Evolutionary conservation across 2,797 vertebrate genomes (phyloP), one percentile per base, ranked within the genome.

Genomic region (Eulemur coronatus): DNA sequence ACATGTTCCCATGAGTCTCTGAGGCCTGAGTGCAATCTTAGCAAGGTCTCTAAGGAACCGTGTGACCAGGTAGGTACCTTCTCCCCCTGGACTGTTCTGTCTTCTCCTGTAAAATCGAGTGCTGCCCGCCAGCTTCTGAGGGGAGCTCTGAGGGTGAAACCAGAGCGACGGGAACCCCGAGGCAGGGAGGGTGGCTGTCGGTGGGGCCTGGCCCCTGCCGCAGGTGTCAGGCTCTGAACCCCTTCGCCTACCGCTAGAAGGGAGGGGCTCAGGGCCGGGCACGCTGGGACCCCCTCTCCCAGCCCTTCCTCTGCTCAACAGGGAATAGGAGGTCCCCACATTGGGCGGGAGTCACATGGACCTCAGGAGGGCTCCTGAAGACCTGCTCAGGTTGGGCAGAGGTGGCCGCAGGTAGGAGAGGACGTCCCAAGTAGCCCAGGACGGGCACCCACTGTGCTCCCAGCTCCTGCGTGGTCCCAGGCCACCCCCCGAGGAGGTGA

Each of bases 131-230:
- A 69, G 18, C 43, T 12, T 75, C 26, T 12, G 22, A 67, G 22
- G 41, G 28, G 26, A 35, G 11, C 63, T 6, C 2, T 10, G 48
- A 79, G 55, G 48, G 50, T 0, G 1, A 43, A 55, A 41, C 33
- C 46, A 50, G 57, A 0, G 4, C 30, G 50, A 35, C 0, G 0
- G 59, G 46, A 76, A 13, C n/a, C 30, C 2, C 3, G 2, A 6
- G n/a, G 35, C 57, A 4, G 80, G 57, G 55, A 11, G 11, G 67
- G 48, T 4, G 22, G 17, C 26, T 38, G 8, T 67, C 2, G 0
- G 63, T 30, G 4, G 33, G 3, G 7, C 43, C 22, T 17, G 30
- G 5, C 28, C 18, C 2, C 70, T 33, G 10, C 55, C 1, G 1
- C 33, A 7, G 55, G 59, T 22, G 57, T 55, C 48, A 13, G n/a